phyloP scores from a whole-genome alignment of 2,888 invertebrate species.

The Conomelus anceps region DNA sequence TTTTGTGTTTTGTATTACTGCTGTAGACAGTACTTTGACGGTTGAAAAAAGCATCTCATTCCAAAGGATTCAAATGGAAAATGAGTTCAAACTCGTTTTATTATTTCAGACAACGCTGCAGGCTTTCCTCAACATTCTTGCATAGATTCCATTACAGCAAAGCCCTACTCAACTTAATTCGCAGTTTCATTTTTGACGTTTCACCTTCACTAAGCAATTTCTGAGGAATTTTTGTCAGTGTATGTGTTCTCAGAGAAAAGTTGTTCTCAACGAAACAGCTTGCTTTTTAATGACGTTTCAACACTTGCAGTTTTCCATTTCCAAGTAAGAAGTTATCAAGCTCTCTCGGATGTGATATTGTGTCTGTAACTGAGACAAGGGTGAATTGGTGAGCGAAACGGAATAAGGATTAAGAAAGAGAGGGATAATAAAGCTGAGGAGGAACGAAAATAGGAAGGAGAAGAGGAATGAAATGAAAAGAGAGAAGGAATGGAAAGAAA shows the following conservation, averaged over 20 bases:
- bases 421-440: background rate
- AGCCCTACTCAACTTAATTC: background rate
- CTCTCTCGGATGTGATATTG: background rate
- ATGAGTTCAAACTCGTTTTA: background rate
- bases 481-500: too few species aligned
- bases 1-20: background rate
- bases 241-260: background rate
- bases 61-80: background rate
- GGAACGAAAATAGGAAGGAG: too few species aligned
- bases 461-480: too few species aligned
- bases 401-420: background rate
- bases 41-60: background rate
- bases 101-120: background rate
- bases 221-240: background rate
- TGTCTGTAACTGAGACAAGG: background rate
- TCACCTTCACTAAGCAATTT: background rate
- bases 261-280: background rate
- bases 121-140: background rate
- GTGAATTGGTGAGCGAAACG: background rate
- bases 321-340: background rate
- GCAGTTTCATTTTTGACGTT: background rate
- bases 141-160: background rate
- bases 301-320: background rate
- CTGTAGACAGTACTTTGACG: too few species aligned
- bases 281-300: background rate